phyloP scores from a whole-genome alignment of 2,113 vertebrate species.

The Poeciliopsis prolifica region DNA sequence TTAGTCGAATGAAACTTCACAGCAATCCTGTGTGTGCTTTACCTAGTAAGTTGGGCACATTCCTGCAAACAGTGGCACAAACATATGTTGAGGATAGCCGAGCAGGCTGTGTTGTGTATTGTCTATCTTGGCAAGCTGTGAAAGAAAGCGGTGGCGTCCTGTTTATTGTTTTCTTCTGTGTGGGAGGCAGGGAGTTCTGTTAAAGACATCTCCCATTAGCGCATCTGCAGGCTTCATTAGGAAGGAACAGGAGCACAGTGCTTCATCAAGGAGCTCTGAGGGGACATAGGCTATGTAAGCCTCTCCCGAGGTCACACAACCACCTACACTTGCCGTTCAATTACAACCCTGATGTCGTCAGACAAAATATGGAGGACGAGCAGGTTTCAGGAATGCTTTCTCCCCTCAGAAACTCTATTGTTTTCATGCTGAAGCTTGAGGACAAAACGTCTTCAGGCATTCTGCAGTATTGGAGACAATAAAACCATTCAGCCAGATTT shows the following conservation, averaged over 20 bases:
- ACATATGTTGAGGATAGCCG: slow-evolving; percentile 4
- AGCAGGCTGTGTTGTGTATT: background rate
- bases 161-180: slow-evolving; percentile 62
- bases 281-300: slow-evolving; percentile 45
- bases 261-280: slow-evolving; percentile 40
- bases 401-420: slow-evolving; percentile 25
- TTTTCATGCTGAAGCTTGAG: slow-evolving; percentile 49
- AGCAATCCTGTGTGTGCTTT: background rate
- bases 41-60: background rate
- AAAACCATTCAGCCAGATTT: slow-evolving; percentile 33
- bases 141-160: slow-evolving; percentile 40
- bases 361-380: slow-evolving; percentile 49
- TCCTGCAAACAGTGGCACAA: background rate
- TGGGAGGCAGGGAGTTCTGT: slow-evolving; percentile 53
- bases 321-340: slow-evolving; percentile 62
- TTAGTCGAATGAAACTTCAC: background rate
- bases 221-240: slow-evolving; percentile 63
- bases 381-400: slow-evolving; percentile 4
- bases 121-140: slow-evolving; percentile 3
- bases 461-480: slow-evolving; percentile 15
- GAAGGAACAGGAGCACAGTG: slow-evolving; percentile 54
- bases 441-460: slow-evolving; percentile 39
- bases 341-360: slow-evolving; percentile 55
- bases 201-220: slow-evolving; percentile 61
- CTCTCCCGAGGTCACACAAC: slow-evolving; percentile 52